These are phyloP conservation scores for Callionymus lyra DNA, from an alignment of 2,113 vertebrate genomes.

Conservation along the genomic window DNA sequence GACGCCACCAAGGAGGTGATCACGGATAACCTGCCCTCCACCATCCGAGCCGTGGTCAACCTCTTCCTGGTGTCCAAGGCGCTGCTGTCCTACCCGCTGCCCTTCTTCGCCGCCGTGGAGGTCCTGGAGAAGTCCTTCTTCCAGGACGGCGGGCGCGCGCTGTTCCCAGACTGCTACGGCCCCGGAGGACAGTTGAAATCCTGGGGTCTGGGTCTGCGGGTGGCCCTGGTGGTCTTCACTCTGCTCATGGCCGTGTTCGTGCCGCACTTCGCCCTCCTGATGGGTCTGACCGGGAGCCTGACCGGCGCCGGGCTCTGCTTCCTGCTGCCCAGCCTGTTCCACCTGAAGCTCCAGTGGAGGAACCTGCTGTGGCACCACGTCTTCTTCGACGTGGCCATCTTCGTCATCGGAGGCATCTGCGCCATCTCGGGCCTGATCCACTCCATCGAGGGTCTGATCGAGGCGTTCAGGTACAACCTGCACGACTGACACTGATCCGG, in stretches of 20 bases:
- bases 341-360: conserved; percentile 92
- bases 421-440: conserved; percentile 93
- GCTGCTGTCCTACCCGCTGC: conserved; percentile 86
- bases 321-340: conserved; percentile 93
- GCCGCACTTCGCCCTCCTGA: conserved; percentile 91
- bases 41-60: conserved; percentile 91
- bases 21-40: conserved; percentile 91
- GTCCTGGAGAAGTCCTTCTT: conserved; percentile 89
- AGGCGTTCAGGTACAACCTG: conserved; percentile 80
- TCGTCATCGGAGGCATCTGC: conserved; percentile 91
- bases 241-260: conserved; percentile 95
- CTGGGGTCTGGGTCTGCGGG: conserved; percentile 86
- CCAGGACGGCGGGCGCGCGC: conserved; percentile 78
- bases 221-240: conserved; percentile 86
- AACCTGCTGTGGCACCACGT: conserved; percentile 95
- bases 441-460: conserved; percentile 91
- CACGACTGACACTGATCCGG: conserved; percentile 68
- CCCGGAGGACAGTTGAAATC: conserved; percentile 79
- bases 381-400: conserved; percentile 95
- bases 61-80: conserved; percentile 92
- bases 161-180: conserved; percentile 87
- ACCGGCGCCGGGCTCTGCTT: conserved; percentile 93
- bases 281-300: conserved; percentile 94
- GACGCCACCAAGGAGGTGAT: conserved; percentile 96
- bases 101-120: conserved; percentile 93